Evolutionary conservation across 1,140 invertebrate genomes (phyloP).

Genomic region (Mizuhopecten yessoensis): DNA sequence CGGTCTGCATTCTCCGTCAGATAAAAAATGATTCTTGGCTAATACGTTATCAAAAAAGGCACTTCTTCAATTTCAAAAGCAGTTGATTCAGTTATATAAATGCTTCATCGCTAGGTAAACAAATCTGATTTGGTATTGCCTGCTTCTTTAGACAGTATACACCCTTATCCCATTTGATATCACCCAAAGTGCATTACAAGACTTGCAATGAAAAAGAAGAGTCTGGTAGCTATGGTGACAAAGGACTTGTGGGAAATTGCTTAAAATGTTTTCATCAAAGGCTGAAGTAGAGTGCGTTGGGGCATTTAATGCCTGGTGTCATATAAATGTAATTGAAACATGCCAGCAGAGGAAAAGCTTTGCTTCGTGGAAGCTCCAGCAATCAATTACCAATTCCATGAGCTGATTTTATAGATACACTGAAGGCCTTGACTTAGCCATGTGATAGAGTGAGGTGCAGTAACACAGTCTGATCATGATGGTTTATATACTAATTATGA

Average conservation of each 20-base stretch:
- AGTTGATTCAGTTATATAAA: too few relatives aligned
- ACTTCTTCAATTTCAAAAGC: not conserved
- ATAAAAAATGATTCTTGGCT: not conserved
- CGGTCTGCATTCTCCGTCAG: not conserved
- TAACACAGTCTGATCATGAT: not conserved
- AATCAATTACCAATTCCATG: slow-evolving; percentile 29
- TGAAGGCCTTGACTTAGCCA: not conserved
- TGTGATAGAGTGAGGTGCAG: slow-evolving; percentile 10
- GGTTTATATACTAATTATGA: slow-evolving; percentile 27
- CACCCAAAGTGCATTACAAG: slow-evolving; percentile 5
- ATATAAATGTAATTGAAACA: slow-evolving; percentile 40
- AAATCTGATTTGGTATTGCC: not conserved
- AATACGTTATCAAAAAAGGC: not conserved
- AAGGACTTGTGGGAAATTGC: slow-evolving; percentile 32
- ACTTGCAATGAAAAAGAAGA: slow-evolving; percentile 7
- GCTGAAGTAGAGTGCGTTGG: slow-evolving; percentile 8
- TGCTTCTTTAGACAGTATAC: not conserved
- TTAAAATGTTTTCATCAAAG: slow-evolving; percentile 40
- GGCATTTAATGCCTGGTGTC: slow-evolving; percentile 37
- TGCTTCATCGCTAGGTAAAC: not conserved
- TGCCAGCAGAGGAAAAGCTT: not conserved
- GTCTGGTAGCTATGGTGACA: slow-evolving; percentile 19
- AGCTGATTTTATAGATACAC: not conserved
- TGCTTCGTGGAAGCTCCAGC: not conserved
- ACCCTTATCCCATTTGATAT: not conserved